Percentiles rank a stretch among this genome's conserved stretches.
These are phyloP conservation scores for Dryococelus australis DNA, from an alignment of 2,888 invertebrate genomes.

Conservation along the genomic window DNA sequence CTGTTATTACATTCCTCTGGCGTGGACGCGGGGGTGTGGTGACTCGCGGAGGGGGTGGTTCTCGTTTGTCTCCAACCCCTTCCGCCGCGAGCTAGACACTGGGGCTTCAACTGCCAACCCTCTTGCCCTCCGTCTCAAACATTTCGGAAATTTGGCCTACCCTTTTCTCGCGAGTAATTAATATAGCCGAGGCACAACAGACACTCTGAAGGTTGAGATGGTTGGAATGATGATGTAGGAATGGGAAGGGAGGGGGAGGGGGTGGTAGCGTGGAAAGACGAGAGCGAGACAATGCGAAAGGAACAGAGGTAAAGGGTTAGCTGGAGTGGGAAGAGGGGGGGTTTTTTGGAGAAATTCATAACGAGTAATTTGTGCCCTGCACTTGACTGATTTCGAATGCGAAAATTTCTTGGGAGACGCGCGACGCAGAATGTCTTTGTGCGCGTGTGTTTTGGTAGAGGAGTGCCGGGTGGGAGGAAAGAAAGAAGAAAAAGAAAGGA, in stretches of 20 bases:
- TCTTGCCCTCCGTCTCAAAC: not conserved
- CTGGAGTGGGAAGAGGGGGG: constrained; percentile 35
- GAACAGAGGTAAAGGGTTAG: constrained; percentile 21
- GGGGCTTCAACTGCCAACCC: not conserved
- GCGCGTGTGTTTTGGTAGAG: not conserved
- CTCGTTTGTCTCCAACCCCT: constrained; percentile 12
- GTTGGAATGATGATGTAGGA: not conserved
- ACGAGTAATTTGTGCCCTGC: constrained; percentile 46
- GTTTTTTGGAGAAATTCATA: constrained; percentile 45
- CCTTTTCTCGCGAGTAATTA: not conserved
- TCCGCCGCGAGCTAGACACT: not conserved
- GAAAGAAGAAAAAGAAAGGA: not conserved
- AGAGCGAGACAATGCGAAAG: not conserved
- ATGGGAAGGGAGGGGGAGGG: not conserved
- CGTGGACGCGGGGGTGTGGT: not conserved
- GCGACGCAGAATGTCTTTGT: constrained; percentile 24
- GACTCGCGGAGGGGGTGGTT: not conserved
- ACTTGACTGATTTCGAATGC: constrained; percentile 46
- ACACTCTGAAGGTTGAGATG: not conserved
- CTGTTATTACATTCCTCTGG: not conserved
- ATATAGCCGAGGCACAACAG: constrained; percentile 21
- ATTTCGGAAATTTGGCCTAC: not conserved
- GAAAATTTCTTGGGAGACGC: constrained; percentile 39
- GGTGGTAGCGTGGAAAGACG: not conserved
- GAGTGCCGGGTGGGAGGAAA: not conserved